Percentiles rank a stretch among this genome's conserved stretches.
These are phyloP conservation scores for Esperia sulphurella DNA, from an alignment of 2,888 invertebrate species.

Conservation along the genomic window DNA sequence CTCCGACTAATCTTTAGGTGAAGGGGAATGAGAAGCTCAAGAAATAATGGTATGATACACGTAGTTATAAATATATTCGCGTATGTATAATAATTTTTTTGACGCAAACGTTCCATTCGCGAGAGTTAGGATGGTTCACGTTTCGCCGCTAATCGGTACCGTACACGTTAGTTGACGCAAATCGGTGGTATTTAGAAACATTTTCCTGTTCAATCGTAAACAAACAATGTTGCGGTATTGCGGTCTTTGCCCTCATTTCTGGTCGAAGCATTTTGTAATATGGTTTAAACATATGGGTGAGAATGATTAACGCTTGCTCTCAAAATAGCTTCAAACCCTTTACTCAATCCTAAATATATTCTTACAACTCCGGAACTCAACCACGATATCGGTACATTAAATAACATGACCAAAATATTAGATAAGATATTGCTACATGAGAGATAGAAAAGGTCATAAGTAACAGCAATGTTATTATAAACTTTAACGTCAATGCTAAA, in stretches of 20 bases:
- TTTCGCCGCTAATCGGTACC: constrained; percentile 44
- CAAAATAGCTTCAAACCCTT: no score
- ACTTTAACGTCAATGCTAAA: background rate
- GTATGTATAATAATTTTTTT: constrained; percentile 44
- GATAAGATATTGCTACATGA: background rate
- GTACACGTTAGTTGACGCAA: constrained; percentile 61
- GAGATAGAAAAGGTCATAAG: no score
- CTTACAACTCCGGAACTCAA: no score
- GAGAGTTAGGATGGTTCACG: constrained; percentile 49
- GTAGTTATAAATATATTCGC: constrained; percentile 17
- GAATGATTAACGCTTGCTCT: no score
- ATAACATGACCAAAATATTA: background rate
- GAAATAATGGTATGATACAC: constrained; percentile 11
- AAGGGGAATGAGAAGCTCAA: no score
- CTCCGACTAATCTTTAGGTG: no score
- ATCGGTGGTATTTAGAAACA: constrained; percentile 27
- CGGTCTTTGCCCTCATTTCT: constrained; percentile 3
- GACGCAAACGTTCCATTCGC: constrained; percentile 45
- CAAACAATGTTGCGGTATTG: constrained; percentile 1
- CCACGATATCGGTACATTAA: no score
- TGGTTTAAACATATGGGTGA: background rate
- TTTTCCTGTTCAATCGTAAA: constrained; percentile 21
- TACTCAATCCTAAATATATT: no score
- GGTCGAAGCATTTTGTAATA: background rate
- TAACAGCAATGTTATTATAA: no score